Conservation (phyloP, 1,140 invertebrate genomes). For the Macrotrachela quadricornifera region DNA sequence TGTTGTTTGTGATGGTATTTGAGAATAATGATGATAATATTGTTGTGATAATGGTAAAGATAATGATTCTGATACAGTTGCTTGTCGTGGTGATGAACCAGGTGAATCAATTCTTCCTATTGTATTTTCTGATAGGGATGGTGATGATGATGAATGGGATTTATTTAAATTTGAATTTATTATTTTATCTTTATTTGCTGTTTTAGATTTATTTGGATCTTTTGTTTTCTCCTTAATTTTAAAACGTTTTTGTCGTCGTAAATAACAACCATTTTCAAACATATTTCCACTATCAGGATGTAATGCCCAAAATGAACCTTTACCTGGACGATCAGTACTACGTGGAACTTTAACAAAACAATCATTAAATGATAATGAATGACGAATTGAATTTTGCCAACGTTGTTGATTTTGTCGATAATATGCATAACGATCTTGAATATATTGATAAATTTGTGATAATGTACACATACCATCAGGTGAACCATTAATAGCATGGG, state of each 20-base stretch:
- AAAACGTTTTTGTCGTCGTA: constrained; percentile 85
- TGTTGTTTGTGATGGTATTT: too few relatives aligned
- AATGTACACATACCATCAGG: not conserved
- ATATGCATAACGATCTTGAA: not conserved
- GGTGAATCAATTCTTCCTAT: too few relatives aligned
- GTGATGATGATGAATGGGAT: too few relatives aligned
- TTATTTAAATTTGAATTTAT: too few relatives aligned
- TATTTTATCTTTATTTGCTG: too few relatives aligned
- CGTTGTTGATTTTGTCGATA: constrained; percentile 9
- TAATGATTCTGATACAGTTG: too few relatives aligned
- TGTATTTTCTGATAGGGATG: too few relatives aligned
- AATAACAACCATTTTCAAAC: constrained; percentile 97
- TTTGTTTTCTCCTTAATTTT: constrained; percentile 58
- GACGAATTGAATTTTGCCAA: constrained; percentile 83
- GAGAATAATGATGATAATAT: too few relatives aligned
- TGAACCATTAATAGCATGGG: not conserved
- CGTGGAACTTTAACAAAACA: constrained; percentile 86
- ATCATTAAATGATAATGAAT: constrained; percentile 61
- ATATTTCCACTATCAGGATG: constrained; percentile 53
- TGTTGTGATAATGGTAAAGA: too few relatives aligned
- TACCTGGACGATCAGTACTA: constrained; percentile 37
- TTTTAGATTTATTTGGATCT: too few relatives aligned
- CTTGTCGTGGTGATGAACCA: too few relatives aligned
- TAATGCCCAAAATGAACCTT: constrained; percentile 34
- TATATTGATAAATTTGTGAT: not conserved